phyloP scores from a whole-genome alignment of 2,888 invertebrate species.

The Blera fallax region DNA sequence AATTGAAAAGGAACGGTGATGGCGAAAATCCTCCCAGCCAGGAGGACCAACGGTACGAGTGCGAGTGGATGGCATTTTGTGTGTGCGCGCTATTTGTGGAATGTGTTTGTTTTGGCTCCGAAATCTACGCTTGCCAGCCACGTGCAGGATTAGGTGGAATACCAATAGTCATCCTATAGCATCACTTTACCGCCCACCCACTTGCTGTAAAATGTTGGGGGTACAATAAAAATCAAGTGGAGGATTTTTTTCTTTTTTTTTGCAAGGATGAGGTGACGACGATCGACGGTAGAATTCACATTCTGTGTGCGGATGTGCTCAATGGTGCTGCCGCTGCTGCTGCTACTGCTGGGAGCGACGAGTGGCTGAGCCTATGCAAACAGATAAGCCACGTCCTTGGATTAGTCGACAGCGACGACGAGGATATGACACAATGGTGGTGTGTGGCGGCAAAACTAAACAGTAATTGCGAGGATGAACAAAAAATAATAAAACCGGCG shows the following conservation, averaged over 20 bases:
- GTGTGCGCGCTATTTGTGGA: constrained; percentile 68
- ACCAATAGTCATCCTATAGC: constrained; percentile 44
- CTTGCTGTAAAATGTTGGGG: constrained; percentile 10
- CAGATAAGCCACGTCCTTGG: constrained; percentile 73
- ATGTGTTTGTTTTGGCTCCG: constrained; percentile 72
- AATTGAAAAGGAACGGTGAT: too few species aligned
- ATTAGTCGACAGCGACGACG: constrained; percentile 63
- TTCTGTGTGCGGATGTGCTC: constrained; percentile 58
- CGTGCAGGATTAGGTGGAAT: constrained; percentile 71
- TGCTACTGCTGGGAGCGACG: constrained; percentile 20
- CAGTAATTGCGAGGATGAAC: constrained; percentile 43
- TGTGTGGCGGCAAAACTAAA: constrained; percentile 60
- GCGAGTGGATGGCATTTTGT: constrained; percentile 66
- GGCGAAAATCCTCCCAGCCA: not conserved
- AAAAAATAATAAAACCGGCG: constrained; percentile 2
- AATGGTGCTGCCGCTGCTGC: constrained; percentile 20
- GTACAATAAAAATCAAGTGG: constrained; percentile 60
- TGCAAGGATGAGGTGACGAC: constrained; percentile 49
- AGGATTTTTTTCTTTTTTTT: constrained; percentile 24
- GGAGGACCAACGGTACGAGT: constrained; percentile 35
- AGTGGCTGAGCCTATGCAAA: constrained; percentile 71
- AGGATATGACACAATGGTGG: constrained; percentile 62
- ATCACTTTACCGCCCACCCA: not conserved
- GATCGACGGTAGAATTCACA: constrained; percentile 56
- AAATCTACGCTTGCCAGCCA: constrained; percentile 72